Evolutionary conservation across 1,140 invertebrate genomes (phyloP).

Genomic region (Drosophila lini): DNA sequence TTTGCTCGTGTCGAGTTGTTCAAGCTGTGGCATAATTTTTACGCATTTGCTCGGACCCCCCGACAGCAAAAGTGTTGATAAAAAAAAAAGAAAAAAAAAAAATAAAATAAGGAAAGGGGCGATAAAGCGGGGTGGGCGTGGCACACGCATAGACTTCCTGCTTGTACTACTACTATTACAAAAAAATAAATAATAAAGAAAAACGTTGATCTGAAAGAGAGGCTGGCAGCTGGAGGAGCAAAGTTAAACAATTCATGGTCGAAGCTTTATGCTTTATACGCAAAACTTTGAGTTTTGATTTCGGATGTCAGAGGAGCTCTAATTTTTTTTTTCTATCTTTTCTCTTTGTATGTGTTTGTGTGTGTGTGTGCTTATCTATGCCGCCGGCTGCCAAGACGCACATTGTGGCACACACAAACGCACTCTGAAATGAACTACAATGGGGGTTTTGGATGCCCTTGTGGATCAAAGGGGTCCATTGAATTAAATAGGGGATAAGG

Average conservation of each 20-base stretch:
- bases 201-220: slow-evolving; percentile 19
- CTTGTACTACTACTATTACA: slow-evolving; percentile 19
- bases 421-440: slow-evolving; percentile 3
- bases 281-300: slow-evolving; percentile 67
- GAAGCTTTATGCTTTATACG: slow-evolving; percentile 59
- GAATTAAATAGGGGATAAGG: neutral
- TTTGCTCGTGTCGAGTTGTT: slow-evolving; percentile 40
- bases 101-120: neutral
- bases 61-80: slow-evolving; percentile 39
- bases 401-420: slow-evolving; percentile 21
- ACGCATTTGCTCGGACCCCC: slow-evolving; percentile 55
- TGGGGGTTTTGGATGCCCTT: slow-evolving; percentile 22
- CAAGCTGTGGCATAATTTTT: slow-evolving; percentile 70
- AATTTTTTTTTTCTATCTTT: neutral
- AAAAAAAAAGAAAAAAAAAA: slow-evolving; percentile 12
- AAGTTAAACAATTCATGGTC: slow-evolving; percentile 64
- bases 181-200: slow-evolving; percentile 26
- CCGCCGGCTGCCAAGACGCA: slow-evolving; percentile 47
- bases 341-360: slow-evolving; percentile 1
- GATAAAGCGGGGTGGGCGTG: slow-evolving; percentile 26
- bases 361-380: slow-evolving; percentile 49
- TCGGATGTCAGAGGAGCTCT: slow-evolving; percentile 39
- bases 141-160: slow-evolving; percentile 44
- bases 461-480: slow-evolving; percentile 4
- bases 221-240: slow-evolving; percentile 8